phyloP scores from a whole-genome alignment of 2,113 vertebrate species.

The Clarias magur region DNA sequence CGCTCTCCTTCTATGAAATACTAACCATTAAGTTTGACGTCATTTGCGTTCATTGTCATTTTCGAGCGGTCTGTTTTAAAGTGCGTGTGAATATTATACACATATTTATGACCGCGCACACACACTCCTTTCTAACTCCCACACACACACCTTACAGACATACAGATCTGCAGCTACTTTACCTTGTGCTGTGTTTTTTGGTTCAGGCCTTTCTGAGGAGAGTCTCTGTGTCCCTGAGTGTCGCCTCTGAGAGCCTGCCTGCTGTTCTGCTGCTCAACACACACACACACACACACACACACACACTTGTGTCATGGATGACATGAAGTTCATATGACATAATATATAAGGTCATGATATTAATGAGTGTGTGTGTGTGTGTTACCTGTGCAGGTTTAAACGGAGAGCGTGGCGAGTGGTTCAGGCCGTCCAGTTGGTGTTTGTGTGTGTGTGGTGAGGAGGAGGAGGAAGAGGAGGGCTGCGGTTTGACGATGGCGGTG shows the following conservation, averaged over 20 bases:
- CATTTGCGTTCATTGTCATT: too few species aligned
- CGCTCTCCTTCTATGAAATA: too few species aligned
- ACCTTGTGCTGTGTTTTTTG: slow-evolving; percentile 77
- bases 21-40: too few species aligned
- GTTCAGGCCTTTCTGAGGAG: slow-evolving; percentile 72
- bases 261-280: slow-evolving; percentile 75
- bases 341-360: background rate
- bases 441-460: slow-evolving; percentile 60
- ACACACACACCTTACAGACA: background rate
- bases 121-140: background rate
- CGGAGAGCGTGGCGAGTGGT: slow-evolving; percentile 90
- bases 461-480: slow-evolving; percentile 69
- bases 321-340: too few species aligned
- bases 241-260: slow-evolving; percentile 75
- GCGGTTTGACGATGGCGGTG: slow-evolving; percentile 91
- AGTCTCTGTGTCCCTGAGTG: slow-evolving; percentile 75
- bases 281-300: background rate
- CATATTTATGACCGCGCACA: background rate
- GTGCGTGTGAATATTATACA: background rate
- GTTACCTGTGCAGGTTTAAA: slow-evolving; percentile 76
- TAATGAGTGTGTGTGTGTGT: background rate
- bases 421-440: slow-evolving; percentile 79
- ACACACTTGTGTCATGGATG: background rate
- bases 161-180: background rate
- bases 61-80: too few species aligned